Percentiles rank a stretch among this genome's conserved stretches.
Conservation (phyloP, 2,113 vertebrate species). For the Willisornis vidua region DNA sequence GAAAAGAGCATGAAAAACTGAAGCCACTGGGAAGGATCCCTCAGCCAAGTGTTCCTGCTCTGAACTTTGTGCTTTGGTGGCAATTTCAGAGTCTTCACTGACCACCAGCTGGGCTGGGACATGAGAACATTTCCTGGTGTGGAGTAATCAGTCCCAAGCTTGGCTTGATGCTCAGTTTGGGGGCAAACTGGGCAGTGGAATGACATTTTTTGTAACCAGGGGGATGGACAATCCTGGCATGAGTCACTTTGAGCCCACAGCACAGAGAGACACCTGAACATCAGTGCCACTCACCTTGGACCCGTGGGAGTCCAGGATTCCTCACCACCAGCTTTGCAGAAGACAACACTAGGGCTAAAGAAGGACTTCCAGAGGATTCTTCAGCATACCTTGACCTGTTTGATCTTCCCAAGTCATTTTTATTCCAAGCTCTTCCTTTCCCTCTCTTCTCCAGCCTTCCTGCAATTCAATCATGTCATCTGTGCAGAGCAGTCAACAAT, state of each 20-base stretch:
- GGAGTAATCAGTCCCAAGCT: background rate
- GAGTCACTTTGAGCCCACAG: rapidly evolving
- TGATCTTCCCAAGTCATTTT: background rate
- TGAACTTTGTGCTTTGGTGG: background rate
- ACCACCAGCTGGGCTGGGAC: background rate
- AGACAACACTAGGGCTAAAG: rapidly evolving
- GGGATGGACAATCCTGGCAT: background rate
- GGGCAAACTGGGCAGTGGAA: background rate
- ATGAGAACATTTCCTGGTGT: rapidly evolving
- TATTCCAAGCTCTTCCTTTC: background rate
- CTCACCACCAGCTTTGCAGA: rapidly evolving
- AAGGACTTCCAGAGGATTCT: background rate
- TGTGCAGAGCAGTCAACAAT: conserved; percentile 32
- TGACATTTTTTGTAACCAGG: background rate
- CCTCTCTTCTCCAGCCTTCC: background rate
- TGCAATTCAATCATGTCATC: conserved; percentile 42
- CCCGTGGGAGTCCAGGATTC: background rate
- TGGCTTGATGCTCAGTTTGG: background rate
- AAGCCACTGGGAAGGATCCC: background rate
- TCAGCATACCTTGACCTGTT: background rate
- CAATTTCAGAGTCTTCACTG: background rate
- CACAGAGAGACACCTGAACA: background rate
- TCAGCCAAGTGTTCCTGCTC: background rate
- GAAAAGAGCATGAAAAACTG: background rate
- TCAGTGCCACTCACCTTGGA: background rate